Evolutionary conservation across 2,797 vertebrate species (phyloP).

Genomic region (Pangasius sanitwongsei): DNA sequence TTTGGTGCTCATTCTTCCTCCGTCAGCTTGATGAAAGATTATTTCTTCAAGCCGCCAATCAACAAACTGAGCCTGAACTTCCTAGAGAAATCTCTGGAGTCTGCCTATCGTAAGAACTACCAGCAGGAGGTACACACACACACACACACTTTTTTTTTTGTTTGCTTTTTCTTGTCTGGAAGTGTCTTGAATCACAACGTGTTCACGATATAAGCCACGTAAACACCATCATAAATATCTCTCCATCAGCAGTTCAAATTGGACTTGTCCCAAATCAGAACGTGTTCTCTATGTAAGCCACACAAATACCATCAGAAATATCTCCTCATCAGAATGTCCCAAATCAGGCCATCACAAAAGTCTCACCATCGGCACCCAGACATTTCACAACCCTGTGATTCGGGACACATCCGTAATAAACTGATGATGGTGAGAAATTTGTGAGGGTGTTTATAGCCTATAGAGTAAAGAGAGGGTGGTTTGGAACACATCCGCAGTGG

Average conservation of each 20-base stretch:
- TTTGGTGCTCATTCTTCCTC: background rate
- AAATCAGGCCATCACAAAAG: background rate
- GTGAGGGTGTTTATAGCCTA: background rate
- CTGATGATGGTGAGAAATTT: background rate
- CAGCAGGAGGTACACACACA: conserved; percentile 84
- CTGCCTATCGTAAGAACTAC: conserved; percentile 89
- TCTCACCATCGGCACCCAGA: background rate
- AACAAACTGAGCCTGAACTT: conserved; percentile 97
- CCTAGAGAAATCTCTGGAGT: conserved; percentile 87
- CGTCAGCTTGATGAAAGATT: conserved; percentile 94
- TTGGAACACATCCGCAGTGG: background rate
- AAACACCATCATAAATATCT: background rate
- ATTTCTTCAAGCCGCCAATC: conserved; percentile 99
- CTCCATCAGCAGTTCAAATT: background rate
- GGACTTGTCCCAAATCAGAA: background rate
- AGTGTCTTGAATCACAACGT: background rate
- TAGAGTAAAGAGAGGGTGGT: background rate
- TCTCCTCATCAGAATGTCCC: background rate
- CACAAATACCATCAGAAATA: no score
- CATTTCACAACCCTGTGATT: background rate
- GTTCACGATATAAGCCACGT: background rate
- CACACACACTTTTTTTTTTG: background rate
- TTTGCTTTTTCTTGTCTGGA: no score
- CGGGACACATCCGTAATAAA: background rate
- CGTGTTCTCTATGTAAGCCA: background rate